A percentile compares a stretch with the other conserved stretches of the same genome.
phyloP scores from a whole-genome alignment of 2,113 vertebrate genomes.

The Neopipo cinnamomea region DNA sequence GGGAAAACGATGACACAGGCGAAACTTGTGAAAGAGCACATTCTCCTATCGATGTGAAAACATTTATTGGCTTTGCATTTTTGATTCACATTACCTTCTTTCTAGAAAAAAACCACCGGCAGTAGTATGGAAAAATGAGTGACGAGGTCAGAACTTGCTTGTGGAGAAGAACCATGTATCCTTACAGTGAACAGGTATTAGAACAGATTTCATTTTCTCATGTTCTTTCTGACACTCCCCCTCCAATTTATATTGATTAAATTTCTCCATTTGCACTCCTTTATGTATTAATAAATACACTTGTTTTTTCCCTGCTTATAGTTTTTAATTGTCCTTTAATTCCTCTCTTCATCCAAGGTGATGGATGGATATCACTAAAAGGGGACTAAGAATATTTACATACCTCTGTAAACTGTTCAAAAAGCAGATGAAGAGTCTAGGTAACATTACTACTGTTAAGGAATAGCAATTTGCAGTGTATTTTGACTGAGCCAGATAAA shows the following conservation, averaged over 20 bases:
- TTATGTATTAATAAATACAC: background rate
- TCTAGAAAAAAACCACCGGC: background rate
- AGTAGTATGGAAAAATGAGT: background rate
- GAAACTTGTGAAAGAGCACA: background rate
- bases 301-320: background rate
- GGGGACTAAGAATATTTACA: background rate
- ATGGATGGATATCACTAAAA: background rate
- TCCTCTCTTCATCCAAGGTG: background rate
- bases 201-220: background rate
- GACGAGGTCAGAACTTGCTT: background rate
- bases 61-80: background rate
- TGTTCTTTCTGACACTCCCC: background rate
- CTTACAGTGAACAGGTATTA: background rate
- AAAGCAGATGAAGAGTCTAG: background rate
- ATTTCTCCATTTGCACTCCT: background rate
- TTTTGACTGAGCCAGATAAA: background rate
- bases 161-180: background rate
- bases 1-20: constrained; percentile 42
- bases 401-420: background rate
- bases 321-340: background rate
- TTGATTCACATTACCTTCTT: constrained; percentile 7
- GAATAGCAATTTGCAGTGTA: background rate
- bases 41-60: background rate
- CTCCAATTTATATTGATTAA: background rate
- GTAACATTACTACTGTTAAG: background rate